These are phyloP conservation scores for Mus spicilegus DNA, from an alignment of 2,113 vertebrate genomes.

Conservation along the genomic window DNA sequence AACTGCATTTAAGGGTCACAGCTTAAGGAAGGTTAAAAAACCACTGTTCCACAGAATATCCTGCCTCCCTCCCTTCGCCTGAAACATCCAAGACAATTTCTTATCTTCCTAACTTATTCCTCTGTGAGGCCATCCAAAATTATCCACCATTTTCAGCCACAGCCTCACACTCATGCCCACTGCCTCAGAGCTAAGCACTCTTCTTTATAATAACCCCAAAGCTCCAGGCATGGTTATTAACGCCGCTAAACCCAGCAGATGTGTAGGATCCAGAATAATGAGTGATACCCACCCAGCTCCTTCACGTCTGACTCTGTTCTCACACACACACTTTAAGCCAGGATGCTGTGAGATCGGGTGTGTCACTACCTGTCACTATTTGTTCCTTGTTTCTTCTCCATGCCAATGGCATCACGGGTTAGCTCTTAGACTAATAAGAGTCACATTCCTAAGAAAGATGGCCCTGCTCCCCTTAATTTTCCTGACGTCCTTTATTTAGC, in stretches of 20 bases:
- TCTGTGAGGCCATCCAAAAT: neutral
- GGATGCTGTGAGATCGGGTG: neutral
- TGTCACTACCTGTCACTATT: neutral
- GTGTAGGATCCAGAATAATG: neutral
- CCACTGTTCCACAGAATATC: neutral
- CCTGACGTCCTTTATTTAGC: neutral
- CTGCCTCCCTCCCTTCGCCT: neutral
- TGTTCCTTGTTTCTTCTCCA: neutral
- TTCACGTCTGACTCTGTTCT: neutral
- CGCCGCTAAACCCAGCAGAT: neutral
- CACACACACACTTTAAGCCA: constrained; percentile 8
- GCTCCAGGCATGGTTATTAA: neutral
- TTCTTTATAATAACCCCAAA: neutral
- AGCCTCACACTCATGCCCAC: neutral
- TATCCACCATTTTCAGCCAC: neutral
- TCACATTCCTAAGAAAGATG: neutral
- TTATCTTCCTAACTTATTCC: neutral
- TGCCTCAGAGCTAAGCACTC: neutral
- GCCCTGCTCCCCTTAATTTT: neutral
- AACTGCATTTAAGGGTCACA: neutral
- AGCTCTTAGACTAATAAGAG: neutral
- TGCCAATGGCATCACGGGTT: neutral
- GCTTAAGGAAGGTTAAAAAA: neutral
- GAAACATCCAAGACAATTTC: neutral
- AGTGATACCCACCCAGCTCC: neutral